phyloP scores from a whole-genome alignment of 2,888 invertebrate genomes.

The Brenthis ino region DNA sequence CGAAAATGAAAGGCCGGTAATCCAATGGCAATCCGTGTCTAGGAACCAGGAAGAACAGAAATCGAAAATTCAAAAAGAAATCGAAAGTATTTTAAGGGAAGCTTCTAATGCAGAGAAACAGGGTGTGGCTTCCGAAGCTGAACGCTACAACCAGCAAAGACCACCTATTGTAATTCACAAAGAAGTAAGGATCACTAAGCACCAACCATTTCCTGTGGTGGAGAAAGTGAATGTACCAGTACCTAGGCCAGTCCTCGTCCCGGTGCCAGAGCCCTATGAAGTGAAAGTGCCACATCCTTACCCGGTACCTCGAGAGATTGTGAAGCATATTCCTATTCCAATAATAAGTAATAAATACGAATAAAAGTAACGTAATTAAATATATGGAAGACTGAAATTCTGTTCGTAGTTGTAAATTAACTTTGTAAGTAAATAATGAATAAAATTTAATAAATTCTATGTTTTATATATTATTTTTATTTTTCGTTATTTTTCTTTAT shows the following conservation, averaged over 20 bases:
- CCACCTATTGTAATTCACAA: slow-evolving; percentile 48
- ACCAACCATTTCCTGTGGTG: slow-evolving; percentile 44
- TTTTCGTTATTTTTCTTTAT: too few species aligned
- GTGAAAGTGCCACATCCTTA: slow-evolving; percentile 52
- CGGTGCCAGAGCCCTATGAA: slow-evolving; percentile 53
- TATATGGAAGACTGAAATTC: slow-evolving; percentile 2
- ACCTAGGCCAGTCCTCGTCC: slow-evolving; percentile 49
- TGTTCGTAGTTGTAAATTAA: slow-evolving; percentile 1
- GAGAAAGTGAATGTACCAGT: slow-evolving; percentile 48
- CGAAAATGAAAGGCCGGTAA: not conserved
- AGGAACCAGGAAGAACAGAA: slow-evolving; percentile 9
- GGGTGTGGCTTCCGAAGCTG: slow-evolving; percentile 41
- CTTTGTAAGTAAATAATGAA: not conserved
- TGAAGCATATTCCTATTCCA: slow-evolving; percentile 49
- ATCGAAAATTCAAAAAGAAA: slow-evolving; percentile 16
- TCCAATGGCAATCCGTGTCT: not conserved
- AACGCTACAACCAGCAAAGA: slow-evolving; percentile 49
- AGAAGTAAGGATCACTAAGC: slow-evolving; percentile 49
- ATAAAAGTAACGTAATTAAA: too few species aligned
- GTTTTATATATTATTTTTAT: too few species aligned
- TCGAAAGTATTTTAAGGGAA: slow-evolving; percentile 14
- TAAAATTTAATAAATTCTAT: not conserved
- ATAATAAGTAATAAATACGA: slow-evolving; percentile 42
- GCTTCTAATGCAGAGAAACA: not conserved
- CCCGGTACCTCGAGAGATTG: slow-evolving; percentile 50